Percentiles rank a stretch among this genome's conserved stretches.
These are phyloP conservation scores for Chalcis sispes DNA, from an alignment of 2,888 invertebrate genomes.

Conservation along the genomic window DNA sequence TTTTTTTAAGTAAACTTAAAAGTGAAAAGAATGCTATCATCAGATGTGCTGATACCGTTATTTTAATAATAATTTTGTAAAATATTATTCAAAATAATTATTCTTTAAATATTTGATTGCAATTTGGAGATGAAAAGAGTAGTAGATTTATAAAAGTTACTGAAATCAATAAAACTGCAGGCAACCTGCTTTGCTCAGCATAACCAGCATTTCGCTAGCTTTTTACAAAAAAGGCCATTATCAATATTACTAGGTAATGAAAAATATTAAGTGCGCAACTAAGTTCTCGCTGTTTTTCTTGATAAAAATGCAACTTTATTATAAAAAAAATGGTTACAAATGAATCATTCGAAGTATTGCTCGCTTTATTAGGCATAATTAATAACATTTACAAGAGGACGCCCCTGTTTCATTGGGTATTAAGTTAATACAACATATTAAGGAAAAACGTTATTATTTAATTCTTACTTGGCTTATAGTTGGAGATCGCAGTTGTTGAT, in stretches of 20 bases:
- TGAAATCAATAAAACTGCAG: background rate
- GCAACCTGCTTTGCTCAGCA: constrained; percentile 1
- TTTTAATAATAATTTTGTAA: background rate
- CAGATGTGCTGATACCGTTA: background rate
- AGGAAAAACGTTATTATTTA: too few relatives aligned
- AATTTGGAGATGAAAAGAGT: background rate
- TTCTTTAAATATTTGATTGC: background rate
- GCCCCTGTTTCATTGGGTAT: too few relatives aligned
- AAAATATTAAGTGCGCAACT: too few relatives aligned
- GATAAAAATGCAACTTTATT: too few relatives aligned
- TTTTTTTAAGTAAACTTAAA: background rate
- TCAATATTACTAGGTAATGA: background rate
- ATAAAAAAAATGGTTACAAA: too few relatives aligned
- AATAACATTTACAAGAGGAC: too few relatives aligned
- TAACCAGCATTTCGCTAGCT: background rate
- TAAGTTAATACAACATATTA: too few relatives aligned
- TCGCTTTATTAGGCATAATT: too few relatives aligned
- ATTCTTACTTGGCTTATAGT: too few relatives aligned
- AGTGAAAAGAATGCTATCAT: background rate
- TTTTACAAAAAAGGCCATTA: background rate
- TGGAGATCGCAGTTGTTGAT: too few relatives aligned
- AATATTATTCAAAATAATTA: background rate
- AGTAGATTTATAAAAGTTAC: background rate
- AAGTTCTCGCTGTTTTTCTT: too few relatives aligned
- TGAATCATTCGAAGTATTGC: too few relatives aligned